phyloP scores from a whole-genome alignment of 2,888 invertebrate species.

The Pristionchus maxplancki region DNA sequence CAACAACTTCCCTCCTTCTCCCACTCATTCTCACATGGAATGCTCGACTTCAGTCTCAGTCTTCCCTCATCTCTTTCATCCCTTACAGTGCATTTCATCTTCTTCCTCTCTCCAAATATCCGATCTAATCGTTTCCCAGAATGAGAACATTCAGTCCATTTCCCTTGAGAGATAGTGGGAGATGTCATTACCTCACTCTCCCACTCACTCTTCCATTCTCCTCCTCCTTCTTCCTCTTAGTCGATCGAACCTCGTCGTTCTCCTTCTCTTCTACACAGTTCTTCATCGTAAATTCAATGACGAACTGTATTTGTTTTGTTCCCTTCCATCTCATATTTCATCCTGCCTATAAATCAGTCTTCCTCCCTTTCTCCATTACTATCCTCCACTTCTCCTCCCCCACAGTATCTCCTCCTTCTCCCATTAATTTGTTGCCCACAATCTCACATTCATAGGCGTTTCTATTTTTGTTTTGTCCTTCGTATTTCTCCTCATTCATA shows the following conservation, averaged over 20 bases:
- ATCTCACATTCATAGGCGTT: neutral
- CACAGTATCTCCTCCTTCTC: neutral
- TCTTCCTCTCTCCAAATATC: neutral
- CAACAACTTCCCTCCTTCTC: neutral
- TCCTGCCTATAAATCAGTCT: neutral
- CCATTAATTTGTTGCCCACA: neutral
- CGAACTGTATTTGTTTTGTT: neutral
- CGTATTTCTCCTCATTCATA: neutral
- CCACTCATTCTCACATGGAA: neutral
- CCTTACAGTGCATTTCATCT: neutral
- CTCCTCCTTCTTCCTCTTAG: neutral
- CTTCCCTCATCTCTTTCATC: neutral
- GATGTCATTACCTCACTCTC: neutral
- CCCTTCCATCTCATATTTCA: neutral
- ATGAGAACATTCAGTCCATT: neutral
- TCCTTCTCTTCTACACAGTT: neutral
- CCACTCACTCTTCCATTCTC: slow-evolving; percentile 1
- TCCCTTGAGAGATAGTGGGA: neutral
- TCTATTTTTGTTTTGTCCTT: slow-evolving; percentile 16
- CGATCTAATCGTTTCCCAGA: neutral
- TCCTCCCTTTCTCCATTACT: neutral
- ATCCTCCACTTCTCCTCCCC: neutral
- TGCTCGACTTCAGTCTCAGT: neutral
- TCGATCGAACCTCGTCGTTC: neutral
- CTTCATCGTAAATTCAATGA: neutral